Evolutionary conservation across 2,113 vertebrate genomes (phyloP).

Genomic region (Xiphophorus maculatus): DNA sequence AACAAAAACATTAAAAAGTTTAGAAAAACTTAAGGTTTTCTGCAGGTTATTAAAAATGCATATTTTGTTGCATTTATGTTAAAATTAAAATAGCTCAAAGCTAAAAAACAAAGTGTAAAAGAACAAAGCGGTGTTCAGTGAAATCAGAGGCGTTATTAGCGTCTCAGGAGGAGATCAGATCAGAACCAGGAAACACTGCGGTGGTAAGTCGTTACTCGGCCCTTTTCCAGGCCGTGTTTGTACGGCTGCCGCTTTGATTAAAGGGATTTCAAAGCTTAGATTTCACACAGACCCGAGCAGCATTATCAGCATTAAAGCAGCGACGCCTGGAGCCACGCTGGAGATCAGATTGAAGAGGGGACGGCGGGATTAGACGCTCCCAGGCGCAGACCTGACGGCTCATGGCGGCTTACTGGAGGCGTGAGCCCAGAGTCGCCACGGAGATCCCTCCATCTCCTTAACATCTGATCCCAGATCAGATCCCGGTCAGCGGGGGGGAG

Average conservation of each 20-base stretch:
- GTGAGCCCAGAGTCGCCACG: constrained; percentile 50
- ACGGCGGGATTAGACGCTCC: constrained; percentile 68
- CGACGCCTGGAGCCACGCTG: constrained; percentile 55
- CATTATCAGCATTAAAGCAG: constrained; percentile 74
- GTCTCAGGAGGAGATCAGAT: constrained; percentile 7
- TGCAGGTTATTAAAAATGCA: not conserved
- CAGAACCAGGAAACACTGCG: constrained; percentile 1
- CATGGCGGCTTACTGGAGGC: constrained; percentile 66
- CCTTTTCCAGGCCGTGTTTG: constrained; percentile 56
- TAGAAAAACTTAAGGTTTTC: too few species aligned
- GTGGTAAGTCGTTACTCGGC: constrained; percentile 25
- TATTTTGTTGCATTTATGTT: not conserved
- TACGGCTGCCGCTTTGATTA: constrained; percentile 64
- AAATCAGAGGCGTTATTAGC: not conserved
- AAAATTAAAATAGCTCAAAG: not conserved
- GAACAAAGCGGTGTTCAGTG: not conserved
- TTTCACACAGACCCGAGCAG: constrained; percentile 58
- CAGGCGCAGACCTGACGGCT: constrained; percentile 68
- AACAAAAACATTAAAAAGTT: too few species aligned
- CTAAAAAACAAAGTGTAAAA: constrained; percentile 2
- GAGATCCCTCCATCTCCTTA: constrained; percentile 37
- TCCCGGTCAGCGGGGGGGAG: not conserved
- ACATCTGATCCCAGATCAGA: constrained; percentile 39
- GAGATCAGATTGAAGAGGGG: constrained; percentile 68
- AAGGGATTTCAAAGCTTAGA: constrained; percentile 72